A percentile compares a stretch with the other conserved stretches of the same genome.
Evolutionary conservation across 2,113 vertebrate genomes (phyloP).

Genomic region (Pica pica): DNA sequence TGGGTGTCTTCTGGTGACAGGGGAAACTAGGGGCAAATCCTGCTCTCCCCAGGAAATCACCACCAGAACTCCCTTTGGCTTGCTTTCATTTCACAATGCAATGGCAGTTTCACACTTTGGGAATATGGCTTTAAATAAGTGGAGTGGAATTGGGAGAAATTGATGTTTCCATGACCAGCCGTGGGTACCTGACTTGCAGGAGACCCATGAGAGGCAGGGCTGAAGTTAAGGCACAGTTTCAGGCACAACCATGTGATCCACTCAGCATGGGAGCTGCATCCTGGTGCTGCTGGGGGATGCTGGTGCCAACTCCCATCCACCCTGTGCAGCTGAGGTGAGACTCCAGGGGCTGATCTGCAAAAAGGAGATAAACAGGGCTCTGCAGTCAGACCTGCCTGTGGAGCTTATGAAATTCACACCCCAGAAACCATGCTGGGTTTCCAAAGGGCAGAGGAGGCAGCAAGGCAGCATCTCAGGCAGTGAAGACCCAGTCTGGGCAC

Average conservation of each 20-base stretch:
- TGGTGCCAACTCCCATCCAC: not conserved
- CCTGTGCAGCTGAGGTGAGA: not conserved
- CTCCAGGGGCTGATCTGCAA: not conserved
- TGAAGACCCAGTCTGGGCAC: not conserved
- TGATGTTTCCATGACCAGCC: not conserved
- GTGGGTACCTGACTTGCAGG: not conserved
- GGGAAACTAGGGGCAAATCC: not conserved
- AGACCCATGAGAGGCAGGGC: fast-evolving
- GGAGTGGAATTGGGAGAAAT: not conserved
- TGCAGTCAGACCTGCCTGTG: fast-evolving
- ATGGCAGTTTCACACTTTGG: fast-evolving
- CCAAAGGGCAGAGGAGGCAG: not conserved
- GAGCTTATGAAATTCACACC: fast-evolving
- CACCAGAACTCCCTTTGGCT: not conserved
- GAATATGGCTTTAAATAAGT: not conserved
- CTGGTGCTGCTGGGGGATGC: not conserved
- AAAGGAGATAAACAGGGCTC: not conserved
- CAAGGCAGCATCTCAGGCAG: not conserved
- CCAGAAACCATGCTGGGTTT: not conserved
- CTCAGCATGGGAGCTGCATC: not conserved
- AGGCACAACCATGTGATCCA: not conserved
- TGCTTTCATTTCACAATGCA: not conserved
- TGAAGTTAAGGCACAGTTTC: not conserved
- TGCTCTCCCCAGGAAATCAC: not conserved
- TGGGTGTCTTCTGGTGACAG: not conserved